phyloP scores from a whole-genome alignment of 2,888 invertebrate genomes.

The Leptinotarsa juncta region DNA sequence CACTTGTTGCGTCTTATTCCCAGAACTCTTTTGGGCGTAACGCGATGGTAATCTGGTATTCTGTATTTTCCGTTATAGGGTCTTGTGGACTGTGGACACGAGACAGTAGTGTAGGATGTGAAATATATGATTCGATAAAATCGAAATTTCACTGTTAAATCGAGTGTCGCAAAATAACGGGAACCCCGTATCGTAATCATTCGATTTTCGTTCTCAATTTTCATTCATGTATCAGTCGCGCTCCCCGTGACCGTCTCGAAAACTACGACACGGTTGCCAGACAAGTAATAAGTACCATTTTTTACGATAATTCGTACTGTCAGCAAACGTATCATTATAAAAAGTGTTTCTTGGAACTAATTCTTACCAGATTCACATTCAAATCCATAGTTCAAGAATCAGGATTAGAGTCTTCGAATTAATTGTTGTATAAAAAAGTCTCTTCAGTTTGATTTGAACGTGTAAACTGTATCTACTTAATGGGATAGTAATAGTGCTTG shows the following conservation, averaged over 20 bases:
- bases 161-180: conserved; percentile 20
- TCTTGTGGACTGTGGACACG: neutral
- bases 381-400: too few species aligned
- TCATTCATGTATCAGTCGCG: conserved; percentile 35
- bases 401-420: too few species aligned
- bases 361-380: too few species aligned
- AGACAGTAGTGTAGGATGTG: neutral
- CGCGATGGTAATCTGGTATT: neutral
- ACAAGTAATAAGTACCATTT: neutral
- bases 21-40: conserved; percentile 20
- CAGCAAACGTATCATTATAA: too few species aligned
- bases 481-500: too few species aligned
- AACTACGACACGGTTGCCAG: conserved; percentile 29
- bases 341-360: too few species aligned
- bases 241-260: conserved; percentile 39
- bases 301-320: too few species aligned
- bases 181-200: conserved; percentile 29
- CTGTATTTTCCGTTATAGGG: neutral
- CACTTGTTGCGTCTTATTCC: conserved; percentile 23
- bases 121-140: neutral
- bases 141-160: neutral
- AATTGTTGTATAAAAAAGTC: too few species aligned
- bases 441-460: too few species aligned
- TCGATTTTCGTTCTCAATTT: conserved; percentile 51
- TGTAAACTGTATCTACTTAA: too few species aligned